phyloP scores from a whole-genome alignment of 2,797 vertebrate species.

The Arremon aurantiirostris region DNA sequence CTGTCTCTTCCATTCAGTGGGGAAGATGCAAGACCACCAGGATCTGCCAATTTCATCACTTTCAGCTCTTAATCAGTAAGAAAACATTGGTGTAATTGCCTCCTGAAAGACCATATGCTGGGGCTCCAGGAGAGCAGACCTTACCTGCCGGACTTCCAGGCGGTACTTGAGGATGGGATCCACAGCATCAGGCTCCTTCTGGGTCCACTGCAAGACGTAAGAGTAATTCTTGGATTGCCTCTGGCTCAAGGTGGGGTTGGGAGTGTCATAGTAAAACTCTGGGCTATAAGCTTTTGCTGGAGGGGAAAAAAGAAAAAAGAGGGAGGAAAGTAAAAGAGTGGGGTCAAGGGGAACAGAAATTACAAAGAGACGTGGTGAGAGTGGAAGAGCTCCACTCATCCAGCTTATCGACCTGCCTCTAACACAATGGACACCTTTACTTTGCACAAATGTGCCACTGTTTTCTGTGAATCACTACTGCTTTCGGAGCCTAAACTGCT shows the following conservation, averaged over 20 bases:
- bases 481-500: not conserved
- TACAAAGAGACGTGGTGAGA: not conserved
- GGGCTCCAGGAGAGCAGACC: not conserved
- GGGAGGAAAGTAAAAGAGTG: not conserved
- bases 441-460: not conserved
- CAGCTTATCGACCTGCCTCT: not conserved
- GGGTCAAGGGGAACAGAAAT: not conserved
- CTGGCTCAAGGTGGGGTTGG: conserved; percentile 88
- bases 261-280: conserved; percentile 98
- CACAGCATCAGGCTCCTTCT: conserved; percentile 88
- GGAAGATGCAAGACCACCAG: not conserved
- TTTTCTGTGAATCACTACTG: not conserved
- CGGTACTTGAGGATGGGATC: conserved; percentile 90
- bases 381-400: not conserved
- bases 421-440: not conserved
- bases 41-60: not conserved
- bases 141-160: conserved; percentile 88
- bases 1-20: not conserved
- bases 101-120: not conserved
- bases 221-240: conserved; percentile 94
- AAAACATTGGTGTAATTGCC: not conserved
- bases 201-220: conserved; percentile 95
- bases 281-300: conserved; percentile 90
- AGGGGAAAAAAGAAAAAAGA: conserved; percentile 18
- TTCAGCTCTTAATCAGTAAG: not conserved